phyloP scores from a whole-genome alignment of 2,797 vertebrate species.

The Perdix hodgsoniae region DNA sequence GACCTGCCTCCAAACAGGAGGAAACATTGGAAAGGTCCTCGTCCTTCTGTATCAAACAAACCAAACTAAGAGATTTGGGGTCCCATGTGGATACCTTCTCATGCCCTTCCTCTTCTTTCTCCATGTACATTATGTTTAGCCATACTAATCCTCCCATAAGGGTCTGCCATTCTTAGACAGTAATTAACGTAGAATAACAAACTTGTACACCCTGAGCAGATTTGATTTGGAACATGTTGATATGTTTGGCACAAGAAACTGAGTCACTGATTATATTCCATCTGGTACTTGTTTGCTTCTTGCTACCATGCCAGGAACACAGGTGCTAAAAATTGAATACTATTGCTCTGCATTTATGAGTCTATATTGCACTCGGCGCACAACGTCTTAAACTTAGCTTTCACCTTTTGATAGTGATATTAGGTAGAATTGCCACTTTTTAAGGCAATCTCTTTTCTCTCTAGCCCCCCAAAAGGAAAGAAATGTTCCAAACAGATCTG shows the following conservation, averaged over 20 bases:
- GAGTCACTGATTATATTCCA: constrained; percentile 62
- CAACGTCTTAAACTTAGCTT: constrained; percentile 49
- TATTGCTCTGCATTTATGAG: constrained; percentile 10
- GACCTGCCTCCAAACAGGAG: background rate
- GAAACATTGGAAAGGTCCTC: background rate
- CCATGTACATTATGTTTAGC: background rate
- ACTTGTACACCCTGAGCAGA: constrained; percentile 68
- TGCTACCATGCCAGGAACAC: constrained; percentile 55
- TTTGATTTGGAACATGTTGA: constrained; percentile 66
- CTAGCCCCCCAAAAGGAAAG: constrained; percentile 40
- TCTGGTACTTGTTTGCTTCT: constrained; percentile 62
- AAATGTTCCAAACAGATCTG: constrained; percentile 61
- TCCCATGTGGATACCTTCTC: background rate
- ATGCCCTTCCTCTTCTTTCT: background rate
- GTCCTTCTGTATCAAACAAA: background rate
- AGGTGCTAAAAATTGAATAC: constrained; percentile 49
- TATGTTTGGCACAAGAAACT: constrained; percentile 62
- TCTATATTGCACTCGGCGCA: background rate
- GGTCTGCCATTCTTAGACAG: constrained; percentile 41
- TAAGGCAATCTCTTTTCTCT: constrained; percentile 47
- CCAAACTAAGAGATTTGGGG: background rate
- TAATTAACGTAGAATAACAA: constrained; percentile 65
- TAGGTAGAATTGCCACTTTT: constrained; percentile 52
- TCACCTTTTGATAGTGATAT: constrained; percentile 34
- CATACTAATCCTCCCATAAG: constrained; percentile 7